Conservation (phyloP, 2,797 vertebrate species). For the Macrochelys suwanniensis region DNA sequence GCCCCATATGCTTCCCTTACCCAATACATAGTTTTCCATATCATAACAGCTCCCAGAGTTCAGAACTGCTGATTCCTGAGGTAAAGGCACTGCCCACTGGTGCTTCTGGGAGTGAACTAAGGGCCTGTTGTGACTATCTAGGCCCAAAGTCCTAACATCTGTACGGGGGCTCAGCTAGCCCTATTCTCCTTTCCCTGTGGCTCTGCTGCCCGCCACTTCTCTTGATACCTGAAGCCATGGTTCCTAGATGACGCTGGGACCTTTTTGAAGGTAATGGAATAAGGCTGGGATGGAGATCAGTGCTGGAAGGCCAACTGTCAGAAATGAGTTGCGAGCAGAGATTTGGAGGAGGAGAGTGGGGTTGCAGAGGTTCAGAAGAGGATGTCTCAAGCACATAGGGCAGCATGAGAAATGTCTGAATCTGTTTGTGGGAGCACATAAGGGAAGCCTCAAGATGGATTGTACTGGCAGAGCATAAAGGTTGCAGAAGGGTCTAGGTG, state of each 20-base stretch:
- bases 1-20: neutral
- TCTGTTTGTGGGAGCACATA: neutral
- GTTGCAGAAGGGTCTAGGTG: accelerated
- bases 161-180: neutral
- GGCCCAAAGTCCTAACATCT: neutral
- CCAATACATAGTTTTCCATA: neutral
- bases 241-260: neutral
- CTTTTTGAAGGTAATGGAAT: neutral
- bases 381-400: neutral
- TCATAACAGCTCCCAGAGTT: neutral
- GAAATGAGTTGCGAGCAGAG: neutral
- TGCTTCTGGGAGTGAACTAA: neutral
- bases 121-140: neutral
- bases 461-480: neutral
- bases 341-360: neutral
- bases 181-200: neutral
- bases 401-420: neutral
- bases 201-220: neutral
- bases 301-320: neutral
- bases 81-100: neutral
- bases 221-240: neutral
- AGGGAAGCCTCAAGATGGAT: neutral
- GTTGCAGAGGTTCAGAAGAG: accelerated
- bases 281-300: neutral
- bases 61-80: neutral